Percentiles rank a stretch among this genome's conserved stretches.
Evolutionary conservation across 2,888 invertebrate genomes (phyloP).

Genomic region (Meiosimyza platycephala): DNA sequence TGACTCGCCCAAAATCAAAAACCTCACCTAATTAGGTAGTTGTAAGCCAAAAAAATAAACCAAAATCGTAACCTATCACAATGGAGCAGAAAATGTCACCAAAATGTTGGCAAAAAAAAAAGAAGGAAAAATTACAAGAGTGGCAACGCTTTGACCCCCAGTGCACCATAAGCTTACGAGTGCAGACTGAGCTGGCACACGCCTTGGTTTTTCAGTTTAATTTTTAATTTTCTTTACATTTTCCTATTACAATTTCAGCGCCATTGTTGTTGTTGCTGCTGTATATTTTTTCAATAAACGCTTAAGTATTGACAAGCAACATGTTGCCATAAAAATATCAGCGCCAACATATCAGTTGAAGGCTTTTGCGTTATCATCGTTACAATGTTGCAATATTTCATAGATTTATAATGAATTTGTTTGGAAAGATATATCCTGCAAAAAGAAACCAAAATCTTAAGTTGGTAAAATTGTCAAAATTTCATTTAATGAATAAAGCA

Average conservation of each 20-base stretch:
- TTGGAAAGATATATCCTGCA: no score
- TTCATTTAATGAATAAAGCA: no score
- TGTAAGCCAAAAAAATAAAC: no score
- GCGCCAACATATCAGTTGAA: not conserved
- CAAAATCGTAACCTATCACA: not conserved
- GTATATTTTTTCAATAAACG: not conserved
- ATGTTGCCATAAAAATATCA: conserved; percentile 16
- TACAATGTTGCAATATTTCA: no score
- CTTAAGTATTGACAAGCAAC: conserved; percentile 1
- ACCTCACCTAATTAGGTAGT: conserved; percentile 25
- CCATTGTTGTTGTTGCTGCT: not conserved
- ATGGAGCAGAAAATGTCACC: conserved; percentile 21
- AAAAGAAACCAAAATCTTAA: no score
- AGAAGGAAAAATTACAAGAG: not conserved
- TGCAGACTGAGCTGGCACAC: conserved; percentile 13
- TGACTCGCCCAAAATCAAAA: conserved; percentile 15
- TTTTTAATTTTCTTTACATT: no score
- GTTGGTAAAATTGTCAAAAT: no score
- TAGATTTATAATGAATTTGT: no score
- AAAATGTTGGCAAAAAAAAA: not conserved
- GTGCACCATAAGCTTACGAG: no score
- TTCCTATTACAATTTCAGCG: not conserved
- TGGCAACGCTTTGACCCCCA: conserved; percentile 18
- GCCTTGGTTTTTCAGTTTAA: conserved; percentile 6
- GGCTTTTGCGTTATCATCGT: no score